Conservation (phyloP, 2,888 invertebrate genomes). For the Lymantria monacha region DNA sequence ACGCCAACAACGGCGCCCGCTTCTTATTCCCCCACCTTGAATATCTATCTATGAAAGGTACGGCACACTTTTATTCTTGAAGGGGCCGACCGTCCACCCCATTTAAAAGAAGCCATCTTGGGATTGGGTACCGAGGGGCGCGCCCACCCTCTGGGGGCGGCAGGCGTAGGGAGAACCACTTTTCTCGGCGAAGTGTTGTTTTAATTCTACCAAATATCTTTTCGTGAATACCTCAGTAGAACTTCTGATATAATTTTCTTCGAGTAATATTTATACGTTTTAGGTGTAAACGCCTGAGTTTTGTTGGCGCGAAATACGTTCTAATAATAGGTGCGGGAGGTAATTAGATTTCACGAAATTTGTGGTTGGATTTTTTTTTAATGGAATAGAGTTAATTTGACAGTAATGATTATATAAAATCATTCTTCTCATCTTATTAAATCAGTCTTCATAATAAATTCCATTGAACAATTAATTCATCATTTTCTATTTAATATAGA, state of each 20-base stretch:
- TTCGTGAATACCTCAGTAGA: slow-evolving; percentile 77
- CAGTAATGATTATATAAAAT: background rate
- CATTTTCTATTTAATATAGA: background rate
- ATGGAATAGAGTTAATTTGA: slow-evolving; percentile 3
- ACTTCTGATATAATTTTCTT: slow-evolving; percentile 79
- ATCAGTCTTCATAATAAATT: background rate
- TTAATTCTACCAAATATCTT: slow-evolving; percentile 82
- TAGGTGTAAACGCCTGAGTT: slow-evolving; percentile 57
- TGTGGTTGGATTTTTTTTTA: slow-evolving; percentile 8
- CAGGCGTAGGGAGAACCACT: slow-evolving; percentile 63
- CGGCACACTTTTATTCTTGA: slow-evolving; percentile 78
- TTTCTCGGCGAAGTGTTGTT: slow-evolving; percentile 80
- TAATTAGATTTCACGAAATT: slow-evolving; percentile 33
- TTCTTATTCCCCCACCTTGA: slow-evolving; percentile 65
- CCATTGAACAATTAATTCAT: no score
- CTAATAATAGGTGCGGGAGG: slow-evolving; percentile 34
- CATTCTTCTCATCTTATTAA: no score
- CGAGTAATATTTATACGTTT: slow-evolving; percentile 71
- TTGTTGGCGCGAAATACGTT: slow-evolving; percentile 33
- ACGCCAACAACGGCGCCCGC: slow-evolving; percentile 44
- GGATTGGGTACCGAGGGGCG: slow-evolving; percentile 58
- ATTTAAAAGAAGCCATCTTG: slow-evolving; percentile 82
- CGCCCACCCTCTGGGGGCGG: slow-evolving; percentile 44
- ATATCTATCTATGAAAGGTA: slow-evolving; percentile 66
- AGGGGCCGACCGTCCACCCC: slow-evolving; percentile 77